phyloP scores from a whole-genome alignment of 1,140 invertebrate species.

The Heliothis virescens region DNA sequence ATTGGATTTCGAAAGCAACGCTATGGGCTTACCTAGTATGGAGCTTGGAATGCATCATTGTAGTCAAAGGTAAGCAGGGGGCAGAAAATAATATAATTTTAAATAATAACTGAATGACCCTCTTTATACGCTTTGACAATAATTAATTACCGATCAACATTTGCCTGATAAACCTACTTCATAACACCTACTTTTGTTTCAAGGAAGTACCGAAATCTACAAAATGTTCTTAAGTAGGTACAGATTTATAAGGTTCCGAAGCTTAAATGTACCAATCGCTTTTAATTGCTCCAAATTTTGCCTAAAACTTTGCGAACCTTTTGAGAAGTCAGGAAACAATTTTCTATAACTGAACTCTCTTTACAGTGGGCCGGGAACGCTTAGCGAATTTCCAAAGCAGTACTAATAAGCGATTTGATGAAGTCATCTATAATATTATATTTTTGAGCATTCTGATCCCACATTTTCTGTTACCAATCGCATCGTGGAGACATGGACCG shows the following conservation, averaged over 20 bases:
- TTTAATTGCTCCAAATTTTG: constrained; percentile 34
- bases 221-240: constrained; percentile 14
- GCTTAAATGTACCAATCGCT: constrained; percentile 19
- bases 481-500: constrained; percentile 89
- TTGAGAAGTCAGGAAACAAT: constrained; percentile 42
- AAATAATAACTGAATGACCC: not conserved
- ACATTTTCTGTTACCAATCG: constrained; percentile 89
- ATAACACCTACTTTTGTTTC: not conserved
- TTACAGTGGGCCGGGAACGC: constrained; percentile 85
- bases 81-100: not conserved
- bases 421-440: constrained; percentile 90
- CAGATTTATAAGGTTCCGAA: not conserved
- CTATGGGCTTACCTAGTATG: constrained; percentile 87
- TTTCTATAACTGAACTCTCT: constrained; percentile 41
- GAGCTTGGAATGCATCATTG: constrained; percentile 85
- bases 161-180: too few species aligned
- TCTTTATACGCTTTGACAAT: too few species aligned
- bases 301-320: constrained; percentile 25
- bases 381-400: constrained; percentile 85
- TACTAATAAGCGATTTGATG: constrained; percentile 89
- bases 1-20: constrained; percentile 87
- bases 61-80: constrained; percentile 78
- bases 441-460: constrained; percentile 90
- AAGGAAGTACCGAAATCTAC: not conserved
- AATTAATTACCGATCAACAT: too few species aligned